These are phyloP conservation scores for Lysiphlebus fabarum DNA, from an alignment of 1,140 invertebrate species.

Conservation along the genomic window DNA sequence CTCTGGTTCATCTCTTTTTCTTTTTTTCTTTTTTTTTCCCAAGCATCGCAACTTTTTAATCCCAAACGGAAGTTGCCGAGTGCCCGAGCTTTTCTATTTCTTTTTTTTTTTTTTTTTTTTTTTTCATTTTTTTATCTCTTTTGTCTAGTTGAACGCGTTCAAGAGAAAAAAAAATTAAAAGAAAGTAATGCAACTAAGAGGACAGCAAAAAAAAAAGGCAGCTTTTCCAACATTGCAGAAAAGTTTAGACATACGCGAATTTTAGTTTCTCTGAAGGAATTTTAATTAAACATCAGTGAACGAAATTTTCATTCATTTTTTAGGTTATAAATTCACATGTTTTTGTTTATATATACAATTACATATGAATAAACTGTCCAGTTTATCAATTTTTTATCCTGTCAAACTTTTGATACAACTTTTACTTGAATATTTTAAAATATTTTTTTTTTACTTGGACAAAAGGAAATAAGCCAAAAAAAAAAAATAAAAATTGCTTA, in stretches of 20 bases:
- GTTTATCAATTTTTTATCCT: no score
- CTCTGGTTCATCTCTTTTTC: neutral
- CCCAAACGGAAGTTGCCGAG: slow-evolving; percentile 1
- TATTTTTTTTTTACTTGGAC: no score
- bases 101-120: neutral
- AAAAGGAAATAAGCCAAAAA: no score
- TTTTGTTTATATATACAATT: no score
- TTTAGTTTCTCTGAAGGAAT: slow-evolving; percentile 19
- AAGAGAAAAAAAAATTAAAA: neutral
- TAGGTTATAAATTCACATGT: no score
- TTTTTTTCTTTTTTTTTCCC: neutral
- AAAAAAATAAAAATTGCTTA: no score
- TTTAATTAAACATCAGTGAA: slow-evolving; percentile 25
- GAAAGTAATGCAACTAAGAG: slow-evolving; percentile 1
- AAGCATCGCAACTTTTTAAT: slow-evolving; percentile 18
- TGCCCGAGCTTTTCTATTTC: no score
- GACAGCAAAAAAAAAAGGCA: neutral
- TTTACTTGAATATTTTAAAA: no score
- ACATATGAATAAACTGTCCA: no score
- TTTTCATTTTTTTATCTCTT: neutral
- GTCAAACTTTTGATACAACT: no score
- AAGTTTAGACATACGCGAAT: slow-evolving; percentile 13
- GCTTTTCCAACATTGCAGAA: slow-evolving; percentile 10
- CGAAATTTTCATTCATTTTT: neutral
- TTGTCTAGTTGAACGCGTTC: neutral